These are phyloP conservation scores for Cricetomys ansorgei DNA, from an alignment of 2,113 vertebrate species.

Conservation along the genomic window DNA sequence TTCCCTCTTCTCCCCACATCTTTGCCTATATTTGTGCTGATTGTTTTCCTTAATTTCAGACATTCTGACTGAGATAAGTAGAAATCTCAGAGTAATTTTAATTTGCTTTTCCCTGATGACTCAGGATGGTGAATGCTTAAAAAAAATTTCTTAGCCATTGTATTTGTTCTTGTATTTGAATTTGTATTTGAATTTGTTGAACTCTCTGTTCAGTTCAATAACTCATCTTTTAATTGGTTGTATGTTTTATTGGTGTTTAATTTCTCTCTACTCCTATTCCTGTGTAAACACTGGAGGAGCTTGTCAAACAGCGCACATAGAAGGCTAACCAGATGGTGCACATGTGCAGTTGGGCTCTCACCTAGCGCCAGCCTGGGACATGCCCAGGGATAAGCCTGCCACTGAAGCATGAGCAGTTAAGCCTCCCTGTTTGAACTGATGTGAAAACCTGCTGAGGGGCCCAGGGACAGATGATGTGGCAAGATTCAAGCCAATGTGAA, in stretches of 20 bases:
- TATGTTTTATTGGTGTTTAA: neutral
- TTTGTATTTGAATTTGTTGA: too few species aligned
- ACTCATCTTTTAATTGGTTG: neutral
- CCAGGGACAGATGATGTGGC: too few species aligned
- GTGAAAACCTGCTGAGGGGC: too few species aligned
- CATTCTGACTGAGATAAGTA: neutral
- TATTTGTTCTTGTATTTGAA: neutral
- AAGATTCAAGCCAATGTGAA: too few species aligned
- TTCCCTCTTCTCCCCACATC: neutral
- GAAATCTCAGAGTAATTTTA: neutral
- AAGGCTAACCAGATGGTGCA: too few species aligned
- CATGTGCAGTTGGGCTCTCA: too few species aligned
- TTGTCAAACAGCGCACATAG: too few species aligned
- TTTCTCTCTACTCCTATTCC: neutral
- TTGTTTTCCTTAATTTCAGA: neutral
- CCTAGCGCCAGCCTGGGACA: too few species aligned
- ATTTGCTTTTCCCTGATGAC: neutral
- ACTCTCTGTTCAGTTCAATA: neutral
- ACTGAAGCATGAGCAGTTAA: too few species aligned
- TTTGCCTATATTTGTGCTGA: neutral
- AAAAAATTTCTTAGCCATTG: neutral
- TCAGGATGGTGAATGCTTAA: neutral
- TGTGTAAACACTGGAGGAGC: neutral
- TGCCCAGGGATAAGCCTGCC: too few species aligned
- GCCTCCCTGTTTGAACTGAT: too few species aligned